Evolutionary conservation across 2,888 invertebrate genomes (phyloP).

Genomic region (Drosophila anomalata): DNA sequence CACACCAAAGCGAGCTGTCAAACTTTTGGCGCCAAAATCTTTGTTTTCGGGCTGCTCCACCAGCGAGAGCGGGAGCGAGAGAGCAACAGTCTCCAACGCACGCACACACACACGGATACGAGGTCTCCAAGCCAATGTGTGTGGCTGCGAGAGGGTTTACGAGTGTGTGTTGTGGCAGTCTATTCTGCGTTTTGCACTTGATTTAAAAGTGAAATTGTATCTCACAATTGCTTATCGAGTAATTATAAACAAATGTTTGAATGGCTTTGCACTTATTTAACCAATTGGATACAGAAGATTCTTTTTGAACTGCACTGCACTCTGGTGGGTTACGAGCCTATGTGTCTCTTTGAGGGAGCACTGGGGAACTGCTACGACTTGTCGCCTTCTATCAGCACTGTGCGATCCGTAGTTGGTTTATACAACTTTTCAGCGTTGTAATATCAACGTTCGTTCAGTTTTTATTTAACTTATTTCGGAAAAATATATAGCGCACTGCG

Average conservation of each 20-base stretch:
- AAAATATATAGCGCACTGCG: conserved; percentile 33
- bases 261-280: conserved; percentile 33
- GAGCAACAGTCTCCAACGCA: conserved; percentile 34
- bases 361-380: background rate
- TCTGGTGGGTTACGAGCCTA: conserved; percentile 16
- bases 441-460: conserved; percentile 8
- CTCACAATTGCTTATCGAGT: conserved; percentile 63
- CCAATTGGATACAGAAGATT: conserved; percentile 13
- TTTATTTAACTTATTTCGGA: conserved; percentile 9
- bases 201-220: conserved; percentile 60
- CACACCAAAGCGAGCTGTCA: conserved; percentile 68
- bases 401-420: conserved; percentile 42
- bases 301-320: conserved; percentile 2
- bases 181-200: conserved; percentile 50
- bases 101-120: conserved; percentile 22
- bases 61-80: conserved; percentile 12
- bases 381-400: conserved; percentile 12
- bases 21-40: conserved; percentile 81
- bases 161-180: conserved; percentile 38
- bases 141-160: conserved; percentile 34
- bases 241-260: conserved; percentile 66
- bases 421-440: conserved; percentile 27
- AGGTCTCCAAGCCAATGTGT: conserved; percentile 53
- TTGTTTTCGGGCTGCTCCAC: conserved; percentile 63
- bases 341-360: conserved; percentile 8